Percentiles rank a stretch among this genome's conserved stretches.
Evolutionary conservation across 2,888 invertebrate genomes (phyloP).

Genomic region (Limnephilus lunatus): DNA sequence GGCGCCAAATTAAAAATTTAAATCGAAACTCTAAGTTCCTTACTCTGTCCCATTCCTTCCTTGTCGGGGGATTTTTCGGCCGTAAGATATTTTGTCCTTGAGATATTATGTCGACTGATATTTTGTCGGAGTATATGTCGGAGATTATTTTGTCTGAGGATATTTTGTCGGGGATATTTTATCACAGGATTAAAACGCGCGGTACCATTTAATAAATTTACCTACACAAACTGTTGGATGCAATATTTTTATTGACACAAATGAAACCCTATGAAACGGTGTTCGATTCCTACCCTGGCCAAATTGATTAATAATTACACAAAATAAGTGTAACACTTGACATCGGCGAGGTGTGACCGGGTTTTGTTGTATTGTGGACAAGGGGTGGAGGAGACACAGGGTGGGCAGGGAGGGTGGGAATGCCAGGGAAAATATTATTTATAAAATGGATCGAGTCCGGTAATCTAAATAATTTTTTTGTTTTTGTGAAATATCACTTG

Average conservation of each 20-base stretch:
- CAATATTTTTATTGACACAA: neutral
- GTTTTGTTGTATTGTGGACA: neutral
- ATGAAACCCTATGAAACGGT: neutral
- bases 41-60: no score
- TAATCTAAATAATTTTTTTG: neutral
- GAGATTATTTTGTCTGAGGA: no score
- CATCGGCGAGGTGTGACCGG: constrained; percentile 59
- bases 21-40: no score
- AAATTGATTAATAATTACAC: constrained; percentile 58
- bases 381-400: neutral
- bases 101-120: no score
- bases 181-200: no score
- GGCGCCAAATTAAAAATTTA: no score
- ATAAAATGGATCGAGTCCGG: neutral
- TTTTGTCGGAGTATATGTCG: no score
- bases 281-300: constrained; percentile 22
- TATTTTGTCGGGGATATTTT: no score
- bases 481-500: no score
- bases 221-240: neutral
- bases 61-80: no score
- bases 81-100: no score
- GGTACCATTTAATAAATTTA: neutral
- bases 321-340: constrained; percentile 54
- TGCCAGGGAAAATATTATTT: neutral
- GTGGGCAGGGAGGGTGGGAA: neutral